Conservation (phyloP, 1,140 invertebrate genomes). For the Scaptomyza hsui region DNA sequence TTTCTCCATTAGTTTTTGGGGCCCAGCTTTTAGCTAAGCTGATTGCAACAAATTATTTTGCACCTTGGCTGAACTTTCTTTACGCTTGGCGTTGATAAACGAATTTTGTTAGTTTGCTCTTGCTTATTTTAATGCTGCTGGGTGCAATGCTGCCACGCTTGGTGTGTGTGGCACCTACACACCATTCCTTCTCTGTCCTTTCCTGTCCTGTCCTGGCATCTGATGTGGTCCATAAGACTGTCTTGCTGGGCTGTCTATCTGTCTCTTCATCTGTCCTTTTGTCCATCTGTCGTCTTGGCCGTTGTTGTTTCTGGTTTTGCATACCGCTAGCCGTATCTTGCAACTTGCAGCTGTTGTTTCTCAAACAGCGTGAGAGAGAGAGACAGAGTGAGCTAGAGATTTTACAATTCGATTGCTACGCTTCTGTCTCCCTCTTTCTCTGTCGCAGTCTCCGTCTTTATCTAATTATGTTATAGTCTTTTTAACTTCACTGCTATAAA, state of each 20-base stretch:
- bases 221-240: slow-evolving; percentile 9
- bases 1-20: slow-evolving; percentile 3
- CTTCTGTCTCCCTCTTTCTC: slow-evolving; percentile 6
- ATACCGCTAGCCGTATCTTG: slow-evolving; percentile 67
- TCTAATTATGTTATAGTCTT: neutral
- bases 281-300: slow-evolving; percentile 27
- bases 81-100: slow-evolving; percentile 79
- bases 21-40: slow-evolving; percentile 69
- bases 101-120: slow-evolving; percentile 80
- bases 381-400: neutral
- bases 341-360: slow-evolving; percentile 75
- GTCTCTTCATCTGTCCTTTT: neutral
- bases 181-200: neutral
- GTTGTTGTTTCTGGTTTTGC: slow-evolving; percentile 76
- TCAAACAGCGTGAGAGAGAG: neutral
- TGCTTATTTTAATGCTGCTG: slow-evolving; percentile 72
- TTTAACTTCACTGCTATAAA: neutral
- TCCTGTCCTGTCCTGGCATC: slow-evolving; percentile 5
- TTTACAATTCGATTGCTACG: slow-evolving; percentile 1
- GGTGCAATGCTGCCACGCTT: slow-evolving; percentile 27
- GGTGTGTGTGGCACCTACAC: slow-evolving; percentile 9
- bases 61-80: slow-evolving; percentile 79
- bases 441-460: neutral
- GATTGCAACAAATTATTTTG: slow-evolving; percentile 82
- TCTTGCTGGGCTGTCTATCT: neutral